phyloP scores from a whole-genome alignment of 2,797 vertebrate species.

The Loris lydekkerianus region DNA sequence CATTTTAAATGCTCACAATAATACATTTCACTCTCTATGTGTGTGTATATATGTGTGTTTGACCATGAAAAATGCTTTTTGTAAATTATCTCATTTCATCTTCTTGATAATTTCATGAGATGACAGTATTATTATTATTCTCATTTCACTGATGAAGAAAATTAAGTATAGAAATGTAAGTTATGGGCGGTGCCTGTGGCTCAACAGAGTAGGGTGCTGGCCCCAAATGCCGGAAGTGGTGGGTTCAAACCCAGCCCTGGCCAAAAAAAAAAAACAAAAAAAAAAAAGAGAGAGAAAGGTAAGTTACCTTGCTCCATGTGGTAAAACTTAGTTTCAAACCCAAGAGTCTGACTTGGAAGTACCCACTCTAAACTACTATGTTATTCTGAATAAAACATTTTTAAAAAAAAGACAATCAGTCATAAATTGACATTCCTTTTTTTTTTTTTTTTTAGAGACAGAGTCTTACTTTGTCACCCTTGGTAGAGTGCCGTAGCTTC shows the following conservation, averaged over 20 bases:
- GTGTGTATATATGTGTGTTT: neutral
- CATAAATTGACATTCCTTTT: neutral
- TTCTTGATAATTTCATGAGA: neutral
- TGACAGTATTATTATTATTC: neutral
- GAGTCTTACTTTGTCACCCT: no score
- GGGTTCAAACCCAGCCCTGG: no score
- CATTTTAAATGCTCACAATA: conserved; percentile 14
- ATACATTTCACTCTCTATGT: neutral
- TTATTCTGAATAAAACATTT: neutral
- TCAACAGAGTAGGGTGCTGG: no score
- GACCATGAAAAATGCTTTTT: neutral
- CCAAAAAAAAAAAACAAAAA: no score
- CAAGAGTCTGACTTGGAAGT: neutral
- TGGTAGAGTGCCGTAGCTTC: no score
- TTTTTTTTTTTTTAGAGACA: no score
- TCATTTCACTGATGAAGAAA: conserved; percentile 8
- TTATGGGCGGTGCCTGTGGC: neutral
- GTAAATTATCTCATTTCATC: conserved; percentile 2
- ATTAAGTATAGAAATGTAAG: neutral
- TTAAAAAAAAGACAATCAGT: neutral
- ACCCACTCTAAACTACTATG: neutral
- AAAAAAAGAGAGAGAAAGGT: neutral
- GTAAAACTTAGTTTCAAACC: conserved; percentile 43
- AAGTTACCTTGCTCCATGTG: neutral
- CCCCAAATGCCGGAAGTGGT: no score